Evolutionary conservation across 2,888 invertebrate species (phyloP), one percentile per base, ranked within the genome.

Genomic region (Agonum fuliginosum): DNA sequence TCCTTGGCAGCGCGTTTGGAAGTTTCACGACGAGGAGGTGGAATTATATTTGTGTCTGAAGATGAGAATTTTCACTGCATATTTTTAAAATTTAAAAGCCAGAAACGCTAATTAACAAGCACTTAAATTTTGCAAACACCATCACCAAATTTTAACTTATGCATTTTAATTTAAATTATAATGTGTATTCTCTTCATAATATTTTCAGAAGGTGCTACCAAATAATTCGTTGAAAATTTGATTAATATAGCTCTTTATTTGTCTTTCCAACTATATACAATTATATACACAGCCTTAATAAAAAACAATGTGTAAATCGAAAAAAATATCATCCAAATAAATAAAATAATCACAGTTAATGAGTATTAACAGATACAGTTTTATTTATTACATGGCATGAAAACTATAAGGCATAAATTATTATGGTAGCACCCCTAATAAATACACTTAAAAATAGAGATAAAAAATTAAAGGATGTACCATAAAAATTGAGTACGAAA

Each of bases 1-100:
- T 92, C 91, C 85, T 93, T 93, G 51, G 93, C 93, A 83, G 91
- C 92, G 79, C 93, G 88, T 82, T 90, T 89, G 54, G 90, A 89
- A 78, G 89, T 89, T 85, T 92, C 91, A 74, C 93, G 87, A 81
- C 91, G 88, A 24, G 91, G 91, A 78, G 90, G 87, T 69, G 82
- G 81, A 48, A 83, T 82, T 43, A 17, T 14, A 14, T 41, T 37
- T 6, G 73, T n/a, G 17, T 73, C 73, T 41, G 58, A n/a, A n/a
- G 27, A 58, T 2, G 24, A n/a, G 22, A 37, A 37, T 37, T 37
- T 37, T 37, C n/a, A n/a, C n/a, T 6, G 4, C 12, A 6, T n/a
- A n/a, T 46, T 17, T 46, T 46, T n/a, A 12, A 46, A 6, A 6
- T 17, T 46, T 46, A 6, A n/a, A n/a, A n/a, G n/a, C n/a, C n/a